A percentile compares a stretch with the other conserved stretches of the same genome.
These are phyloP conservation scores for Albula glossodonta DNA, from an alignment of 2,113 vertebrate genomes.

Conservation along the genomic window DNA sequence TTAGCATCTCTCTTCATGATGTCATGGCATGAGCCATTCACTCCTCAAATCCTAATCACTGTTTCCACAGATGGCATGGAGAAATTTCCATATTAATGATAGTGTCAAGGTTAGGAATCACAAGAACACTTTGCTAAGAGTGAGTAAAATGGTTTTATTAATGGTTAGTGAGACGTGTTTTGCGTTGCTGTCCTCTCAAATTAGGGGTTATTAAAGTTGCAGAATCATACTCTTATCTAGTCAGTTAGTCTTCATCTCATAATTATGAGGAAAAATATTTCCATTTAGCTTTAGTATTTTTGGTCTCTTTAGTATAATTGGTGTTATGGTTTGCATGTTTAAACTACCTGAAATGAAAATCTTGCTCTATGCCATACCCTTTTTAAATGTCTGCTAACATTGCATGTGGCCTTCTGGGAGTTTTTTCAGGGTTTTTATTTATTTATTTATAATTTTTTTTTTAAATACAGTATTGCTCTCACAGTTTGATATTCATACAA, in stretches of 20 bases:
- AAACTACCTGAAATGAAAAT: no score
- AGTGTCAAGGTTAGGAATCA: neutral
- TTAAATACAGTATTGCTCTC: no score
- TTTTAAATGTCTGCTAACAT: no score
- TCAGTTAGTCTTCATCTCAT: neutral
- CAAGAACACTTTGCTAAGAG: neutral
- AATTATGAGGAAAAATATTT: neutral
- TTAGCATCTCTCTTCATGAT: neutral
- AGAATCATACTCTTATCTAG: neutral
- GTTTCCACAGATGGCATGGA: neutral
- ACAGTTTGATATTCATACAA: no score
- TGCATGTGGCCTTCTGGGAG: no score
- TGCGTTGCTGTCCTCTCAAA: neutral
- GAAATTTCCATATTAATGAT: neutral
- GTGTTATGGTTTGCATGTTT: no score
- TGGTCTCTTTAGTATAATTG: no score
- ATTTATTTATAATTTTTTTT: no score
- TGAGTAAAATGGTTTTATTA: neutral
- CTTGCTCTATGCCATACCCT: no score
- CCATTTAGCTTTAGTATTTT: neutral
- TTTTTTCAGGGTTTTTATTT: no score
- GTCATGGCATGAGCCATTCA: neutral
- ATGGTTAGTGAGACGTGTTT: neutral
- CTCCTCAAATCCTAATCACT: neutral
- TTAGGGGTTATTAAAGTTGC: neutral